Conservation (phyloP, 2,888 invertebrate genomes). For the Strigamia crassipes region DNA sequence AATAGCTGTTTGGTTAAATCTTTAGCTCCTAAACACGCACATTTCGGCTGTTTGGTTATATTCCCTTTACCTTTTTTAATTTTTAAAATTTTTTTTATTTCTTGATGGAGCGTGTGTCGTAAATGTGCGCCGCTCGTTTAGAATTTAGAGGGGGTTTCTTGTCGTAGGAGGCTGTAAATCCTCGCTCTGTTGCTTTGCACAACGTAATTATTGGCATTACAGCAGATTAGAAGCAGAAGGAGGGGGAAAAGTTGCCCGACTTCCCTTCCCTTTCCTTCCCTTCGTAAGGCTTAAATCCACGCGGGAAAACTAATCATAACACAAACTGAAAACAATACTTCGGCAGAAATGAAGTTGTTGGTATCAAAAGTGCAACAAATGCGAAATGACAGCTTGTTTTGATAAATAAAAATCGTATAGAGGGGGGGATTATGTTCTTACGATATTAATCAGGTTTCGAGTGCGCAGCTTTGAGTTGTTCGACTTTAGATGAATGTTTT, state of each 20-base stretch:
- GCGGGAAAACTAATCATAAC: slow-evolving; percentile 21
- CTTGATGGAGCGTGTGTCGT: slow-evolving; percentile 5
- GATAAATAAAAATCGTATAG: neutral
- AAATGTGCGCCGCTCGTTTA: slow-evolving; percentile 25
- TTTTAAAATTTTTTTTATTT: neutral
- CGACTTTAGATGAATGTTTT: slow-evolving; percentile 19
- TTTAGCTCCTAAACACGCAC: too few relatives aligned
- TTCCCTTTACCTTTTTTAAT: neutral
- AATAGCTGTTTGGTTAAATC: neutral
- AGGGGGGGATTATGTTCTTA: neutral
- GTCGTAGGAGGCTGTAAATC: slow-evolving; percentile 24
- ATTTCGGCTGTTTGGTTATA: neutral
- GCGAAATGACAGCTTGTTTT: too few relatives aligned
- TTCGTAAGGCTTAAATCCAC: neutral
- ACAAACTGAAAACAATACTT: slow-evolving; percentile 21
- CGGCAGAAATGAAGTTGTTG: neutral
- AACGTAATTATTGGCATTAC: slow-evolving; percentile 42
- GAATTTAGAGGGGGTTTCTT: slow-evolving; percentile 1
- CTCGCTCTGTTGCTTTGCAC: slow-evolving; percentile 42
- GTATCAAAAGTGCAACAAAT: too few relatives aligned
- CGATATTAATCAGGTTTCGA: neutral
- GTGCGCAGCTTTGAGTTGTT: neutral
- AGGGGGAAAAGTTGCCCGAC: slow-evolving; percentile 10
- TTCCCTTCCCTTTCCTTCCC: neutral
- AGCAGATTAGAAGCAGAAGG: slow-evolving; percentile 36